Percentiles rank a stretch among this genome's conserved stretches.
phyloP scores from a whole-genome alignment of 2,113 vertebrate genomes.

The Furnarius figulus region DNA sequence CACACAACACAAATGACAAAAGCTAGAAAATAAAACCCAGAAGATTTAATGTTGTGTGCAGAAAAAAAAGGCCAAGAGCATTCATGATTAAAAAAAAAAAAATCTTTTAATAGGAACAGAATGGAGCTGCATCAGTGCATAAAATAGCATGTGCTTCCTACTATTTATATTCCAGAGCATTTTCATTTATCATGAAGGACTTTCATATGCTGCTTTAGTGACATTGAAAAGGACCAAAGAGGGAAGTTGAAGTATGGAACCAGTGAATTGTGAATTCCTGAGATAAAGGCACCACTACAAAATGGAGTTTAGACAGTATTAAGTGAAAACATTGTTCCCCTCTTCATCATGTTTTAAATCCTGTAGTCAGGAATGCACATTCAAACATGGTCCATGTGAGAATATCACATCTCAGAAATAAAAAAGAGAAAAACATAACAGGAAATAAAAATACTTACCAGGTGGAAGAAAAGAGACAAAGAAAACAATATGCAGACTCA shows the following conservation, averaged over 20 bases:
- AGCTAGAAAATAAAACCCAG: conserved; percentile 42
- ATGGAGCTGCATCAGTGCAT: not conserved
- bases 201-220: not conserved
- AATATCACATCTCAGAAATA: not conserved
- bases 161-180: not conserved
- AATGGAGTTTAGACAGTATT: not conserved
- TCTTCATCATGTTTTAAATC: not conserved
- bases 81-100: not conserved
- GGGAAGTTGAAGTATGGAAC: not conserved
- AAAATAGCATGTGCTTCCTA: conserved; percentile 24
- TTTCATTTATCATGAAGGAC: conserved; percentile 5
- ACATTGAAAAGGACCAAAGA: not conserved
- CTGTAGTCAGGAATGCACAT: not conserved
- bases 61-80: conserved; percentile 1
- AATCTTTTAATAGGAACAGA: conserved; percentile 14
- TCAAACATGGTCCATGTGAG: not conserved
- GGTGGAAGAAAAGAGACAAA: not conserved
- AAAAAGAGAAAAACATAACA: not conserved
- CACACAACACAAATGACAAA: not conserved
- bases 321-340: not conserved
- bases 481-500: not conserved
- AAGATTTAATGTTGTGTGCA: not conserved
- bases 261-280: not conserved
- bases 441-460: not conserved
- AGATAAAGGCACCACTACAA: not conserved